Conservation (phyloP, 1,140 invertebrate genomes). For the Pogonomyrmex barbatus region DNA sequence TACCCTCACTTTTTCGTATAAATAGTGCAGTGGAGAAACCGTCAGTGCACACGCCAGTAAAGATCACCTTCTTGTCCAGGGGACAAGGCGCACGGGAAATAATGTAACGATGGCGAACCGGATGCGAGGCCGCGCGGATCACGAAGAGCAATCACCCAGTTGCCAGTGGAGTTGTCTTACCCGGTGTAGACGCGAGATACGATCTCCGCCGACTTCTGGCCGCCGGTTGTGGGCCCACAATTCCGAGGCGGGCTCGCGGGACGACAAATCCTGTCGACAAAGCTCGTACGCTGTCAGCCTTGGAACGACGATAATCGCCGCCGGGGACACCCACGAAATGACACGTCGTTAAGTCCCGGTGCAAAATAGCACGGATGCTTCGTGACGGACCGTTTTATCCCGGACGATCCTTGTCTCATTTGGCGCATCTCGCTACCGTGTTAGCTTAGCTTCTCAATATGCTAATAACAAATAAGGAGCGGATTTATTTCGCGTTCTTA, state of each 20-base stretch:
- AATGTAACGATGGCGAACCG: slow-evolving; percentile 81
- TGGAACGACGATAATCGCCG: slow-evolving; percentile 70
- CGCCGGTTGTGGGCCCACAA: slow-evolving; percentile 44
- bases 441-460: slow-evolving; percentile 1
- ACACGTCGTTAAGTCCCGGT: slow-evolving; percentile 52
- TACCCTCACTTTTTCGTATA: slow-evolving; percentile 64
- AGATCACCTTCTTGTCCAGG: slow-evolving; percentile 71
- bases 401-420: neutral
- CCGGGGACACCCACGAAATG: slow-evolving; percentile 63
- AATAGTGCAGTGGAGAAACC: slow-evolving; percentile 46
- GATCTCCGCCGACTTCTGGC: slow-evolving; percentile 76
- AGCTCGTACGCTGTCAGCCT: slow-evolving; percentile 65
- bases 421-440: neutral
- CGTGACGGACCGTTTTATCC: slow-evolving; percentile 51
- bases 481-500: neutral
- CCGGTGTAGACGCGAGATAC: slow-evolving; percentile 77
- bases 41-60: slow-evolving; percentile 55
- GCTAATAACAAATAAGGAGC: slow-evolving; percentile 7
- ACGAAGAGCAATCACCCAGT: slow-evolving; percentile 61
- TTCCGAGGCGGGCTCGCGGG: slow-evolving; percentile 62
- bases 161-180: slow-evolving; percentile 76
- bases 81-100: slow-evolving; percentile 79
- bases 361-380: slow-evolving; percentile 41
- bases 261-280: slow-evolving; percentile 72
- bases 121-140: slow-evolving; percentile 72